These are phyloP conservation scores for Dinomys branickii DNA, from an alignment of 2,113 vertebrate genomes.

Conservation along the genomic window DNA sequence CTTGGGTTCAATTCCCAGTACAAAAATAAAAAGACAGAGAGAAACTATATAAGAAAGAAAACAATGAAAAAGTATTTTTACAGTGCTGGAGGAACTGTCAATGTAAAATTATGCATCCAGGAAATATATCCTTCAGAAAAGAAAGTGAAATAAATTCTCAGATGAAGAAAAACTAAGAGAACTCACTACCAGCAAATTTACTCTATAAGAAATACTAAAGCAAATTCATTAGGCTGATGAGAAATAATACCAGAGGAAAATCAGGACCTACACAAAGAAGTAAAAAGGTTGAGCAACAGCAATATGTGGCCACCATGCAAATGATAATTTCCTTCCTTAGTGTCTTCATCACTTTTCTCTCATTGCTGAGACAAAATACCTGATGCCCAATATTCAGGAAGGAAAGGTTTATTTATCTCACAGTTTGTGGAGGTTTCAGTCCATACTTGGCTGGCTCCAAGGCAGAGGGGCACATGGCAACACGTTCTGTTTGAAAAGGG, in stretches of 20 bases:
- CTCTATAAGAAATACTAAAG: neutral
- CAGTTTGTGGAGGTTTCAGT: too few relatives aligned
- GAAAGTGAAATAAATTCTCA: neutral
- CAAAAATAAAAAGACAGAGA: too few relatives aligned
- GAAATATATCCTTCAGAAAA: neutral
- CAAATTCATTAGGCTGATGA: neutral
- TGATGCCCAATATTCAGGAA: too few relatives aligned
- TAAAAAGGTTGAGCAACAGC: neutral
- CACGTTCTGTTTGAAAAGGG: too few relatives aligned
- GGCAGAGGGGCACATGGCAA: too few relatives aligned
- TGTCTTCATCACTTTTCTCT: too few relatives aligned
- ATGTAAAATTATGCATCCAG: neutral
- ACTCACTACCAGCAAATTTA: neutral
- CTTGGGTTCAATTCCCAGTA: too few relatives aligned
- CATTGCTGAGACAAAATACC: too few relatives aligned
- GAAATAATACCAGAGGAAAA: neutral
- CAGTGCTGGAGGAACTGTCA: neutral
- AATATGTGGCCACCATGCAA: neutral
- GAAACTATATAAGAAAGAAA: neutral
- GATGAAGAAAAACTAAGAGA: neutral
- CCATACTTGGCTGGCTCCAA: too few relatives aligned
- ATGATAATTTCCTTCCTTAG: neutral
- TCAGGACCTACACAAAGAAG: neutral
- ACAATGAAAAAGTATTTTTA: neutral
- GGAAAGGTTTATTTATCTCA: too few relatives aligned